A percentile compares a stretch with the other conserved stretches of the same genome.
Evolutionary conservation across 2,113 vertebrate species (phyloP).

Genomic region (Egretta garzetta): DNA sequence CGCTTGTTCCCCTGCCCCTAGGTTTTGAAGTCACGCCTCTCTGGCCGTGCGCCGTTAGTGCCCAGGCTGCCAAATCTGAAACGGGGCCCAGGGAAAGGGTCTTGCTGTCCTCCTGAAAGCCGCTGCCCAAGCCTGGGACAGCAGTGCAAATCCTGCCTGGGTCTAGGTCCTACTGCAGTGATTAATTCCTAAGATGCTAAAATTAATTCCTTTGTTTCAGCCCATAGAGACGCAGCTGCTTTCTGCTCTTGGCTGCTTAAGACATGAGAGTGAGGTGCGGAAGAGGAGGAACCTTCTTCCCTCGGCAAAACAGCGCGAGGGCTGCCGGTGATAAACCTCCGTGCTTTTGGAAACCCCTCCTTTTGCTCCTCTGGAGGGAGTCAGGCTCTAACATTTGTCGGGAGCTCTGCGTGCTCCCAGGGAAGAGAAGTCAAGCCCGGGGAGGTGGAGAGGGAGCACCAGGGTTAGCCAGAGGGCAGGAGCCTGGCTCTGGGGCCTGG

Average conservation of each 20-base stretch:
- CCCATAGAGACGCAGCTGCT: background rate
- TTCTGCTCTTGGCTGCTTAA: background rate
- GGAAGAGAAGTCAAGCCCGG: background rate
- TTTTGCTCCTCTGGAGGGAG: rapidly evolving
- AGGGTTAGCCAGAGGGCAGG: background rate
- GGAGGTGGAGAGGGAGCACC: background rate
- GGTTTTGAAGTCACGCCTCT: no score
- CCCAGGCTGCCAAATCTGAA: background rate
- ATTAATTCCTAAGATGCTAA: background rate
- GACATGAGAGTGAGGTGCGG: background rate
- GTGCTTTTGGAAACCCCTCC: background rate
- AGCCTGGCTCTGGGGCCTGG: rapidly evolving
- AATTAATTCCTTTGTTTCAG: background rate
- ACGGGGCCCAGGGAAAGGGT: background rate
- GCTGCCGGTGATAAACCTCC: background rate
- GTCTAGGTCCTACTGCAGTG: background rate
- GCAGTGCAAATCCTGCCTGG: background rate
- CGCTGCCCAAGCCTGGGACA: background rate
- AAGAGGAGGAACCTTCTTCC: background rate
- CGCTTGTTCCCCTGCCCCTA: background rate
- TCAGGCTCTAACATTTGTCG: rapidly evolving
- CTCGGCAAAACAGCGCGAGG: rapidly evolving
- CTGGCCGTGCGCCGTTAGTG: background rate
- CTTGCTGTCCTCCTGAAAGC: background rate
- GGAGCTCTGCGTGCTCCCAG: background rate